Percentiles rank a stretch among this genome's conserved stretches.
Evolutionary conservation across 1,140 invertebrate species (phyloP).

Genomic region (Scaptomyza hsui): DNA sequence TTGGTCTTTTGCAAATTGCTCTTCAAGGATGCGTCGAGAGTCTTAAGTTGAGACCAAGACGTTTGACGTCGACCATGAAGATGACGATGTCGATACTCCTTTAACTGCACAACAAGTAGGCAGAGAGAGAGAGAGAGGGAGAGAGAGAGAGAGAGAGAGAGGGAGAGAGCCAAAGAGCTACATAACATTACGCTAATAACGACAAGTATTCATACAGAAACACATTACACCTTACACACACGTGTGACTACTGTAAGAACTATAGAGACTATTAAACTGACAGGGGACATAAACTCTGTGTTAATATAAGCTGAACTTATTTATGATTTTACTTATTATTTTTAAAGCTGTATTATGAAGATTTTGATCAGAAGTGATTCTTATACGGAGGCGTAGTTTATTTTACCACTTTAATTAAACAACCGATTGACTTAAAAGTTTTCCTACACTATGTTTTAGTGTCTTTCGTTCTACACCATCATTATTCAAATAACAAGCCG

Average conservation of each 20-base stretch:
- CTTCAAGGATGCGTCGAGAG: constrained; percentile 56
- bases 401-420: too few species aligned
- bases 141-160: constrained; percentile 16
- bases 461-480: too few species aligned
- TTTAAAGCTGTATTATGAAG: too few species aligned
- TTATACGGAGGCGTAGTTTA: too few species aligned
- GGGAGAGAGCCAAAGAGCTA: constrained; percentile 29
- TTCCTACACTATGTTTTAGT: too few species aligned
- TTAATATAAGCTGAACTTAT: neutral
- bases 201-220: constrained; percentile 13
- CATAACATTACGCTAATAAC: constrained; percentile 66
- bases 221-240: neutral
- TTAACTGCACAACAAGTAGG: neutral
- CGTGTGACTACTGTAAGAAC: constrained; percentile 1
- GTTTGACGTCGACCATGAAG: constrained; percentile 42
- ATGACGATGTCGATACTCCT: constrained; percentile 36
- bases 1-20: constrained; percentile 51
- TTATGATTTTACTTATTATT: too few species aligned
- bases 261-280: neutral
- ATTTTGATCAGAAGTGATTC: neutral
- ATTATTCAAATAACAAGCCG: too few species aligned
- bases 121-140: constrained; percentile 1
- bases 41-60: constrained; percentile 35
- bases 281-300: neutral
- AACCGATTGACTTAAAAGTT: too few species aligned